These are phyloP conservation scores for Lemur catta DNA, from an alignment of 2,797 vertebrate genomes.

Conservation along the genomic window DNA sequence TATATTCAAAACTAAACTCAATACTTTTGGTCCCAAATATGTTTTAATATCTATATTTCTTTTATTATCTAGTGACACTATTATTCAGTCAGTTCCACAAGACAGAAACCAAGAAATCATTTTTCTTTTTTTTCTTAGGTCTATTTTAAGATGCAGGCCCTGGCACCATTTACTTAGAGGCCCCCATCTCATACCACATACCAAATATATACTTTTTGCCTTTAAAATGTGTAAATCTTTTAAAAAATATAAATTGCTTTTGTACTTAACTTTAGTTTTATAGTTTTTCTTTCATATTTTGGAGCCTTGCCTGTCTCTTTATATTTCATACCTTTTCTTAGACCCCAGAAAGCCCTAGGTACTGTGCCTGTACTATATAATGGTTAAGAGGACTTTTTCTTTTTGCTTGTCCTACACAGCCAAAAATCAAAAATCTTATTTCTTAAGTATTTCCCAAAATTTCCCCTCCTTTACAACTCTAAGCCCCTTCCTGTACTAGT, in stretches of 20 bases:
- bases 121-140: not conserved
- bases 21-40: not conserved
- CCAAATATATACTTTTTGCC: not conserved
- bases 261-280: constrained; percentile 3
- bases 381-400: not conserved
- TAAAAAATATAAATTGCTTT: not conserved
- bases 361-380: not conserved
- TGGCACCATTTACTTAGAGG: not conserved
- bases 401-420: not conserved
- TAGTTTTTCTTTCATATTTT: not conserved
- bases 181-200: not conserved
- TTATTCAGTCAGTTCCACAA: not conserved
- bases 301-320: not conserved
- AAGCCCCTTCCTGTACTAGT: not conserved
- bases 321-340: not conserved
- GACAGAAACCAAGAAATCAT: not conserved
- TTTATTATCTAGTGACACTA: not conserved
- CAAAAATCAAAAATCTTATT: not conserved
- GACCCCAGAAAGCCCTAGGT: not conserved
- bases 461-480: not conserved
- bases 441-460: constrained; percentile 19
- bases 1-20: not conserved
- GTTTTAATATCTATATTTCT: not conserved
- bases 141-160: not conserved
- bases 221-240: not conserved